Conservation (phyloP, 2,888 invertebrate genomes). For the Cordilura impudica region DNA sequence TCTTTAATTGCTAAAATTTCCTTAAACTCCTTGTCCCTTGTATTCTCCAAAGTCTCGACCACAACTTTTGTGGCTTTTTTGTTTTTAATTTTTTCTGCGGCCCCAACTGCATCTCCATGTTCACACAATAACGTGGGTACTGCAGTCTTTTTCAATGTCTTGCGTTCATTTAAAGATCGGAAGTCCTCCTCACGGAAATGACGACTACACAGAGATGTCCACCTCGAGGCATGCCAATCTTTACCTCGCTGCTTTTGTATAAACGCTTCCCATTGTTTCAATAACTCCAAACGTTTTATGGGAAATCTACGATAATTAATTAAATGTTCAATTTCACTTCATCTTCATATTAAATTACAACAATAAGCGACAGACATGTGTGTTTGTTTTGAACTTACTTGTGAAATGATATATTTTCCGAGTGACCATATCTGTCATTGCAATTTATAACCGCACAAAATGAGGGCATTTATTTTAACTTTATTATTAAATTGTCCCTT, state of each 20-base stretch:
- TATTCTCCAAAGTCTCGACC: constrained; percentile 30
- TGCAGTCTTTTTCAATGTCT: constrained; percentile 74
- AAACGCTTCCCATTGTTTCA: constrained; percentile 76
- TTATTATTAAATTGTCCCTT: too few species aligned
- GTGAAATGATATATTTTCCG: constrained; percentile 76
- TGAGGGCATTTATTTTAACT: constrained; percentile 72
- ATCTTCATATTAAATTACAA: not conserved
- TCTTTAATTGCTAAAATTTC: constrained; percentile 34
- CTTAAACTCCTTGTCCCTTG: constrained; percentile 42
- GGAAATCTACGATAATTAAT: constrained; percentile 72
- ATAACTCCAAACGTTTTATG: constrained; percentile 71
- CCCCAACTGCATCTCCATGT: not conserved
- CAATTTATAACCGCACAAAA: constrained; percentile 76
- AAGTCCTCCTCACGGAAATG: constrained; percentile 76
- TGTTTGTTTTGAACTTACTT: constrained; percentile 68
- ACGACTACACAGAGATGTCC: constrained; percentile 77
- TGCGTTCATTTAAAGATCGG: constrained; percentile 71
- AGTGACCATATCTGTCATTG: constrained; percentile 75
- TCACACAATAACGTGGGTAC: constrained; percentile 67
- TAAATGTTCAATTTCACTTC: not conserved
- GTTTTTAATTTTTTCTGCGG: not conserved
- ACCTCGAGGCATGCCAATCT: constrained; percentile 76
- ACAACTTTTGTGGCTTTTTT: not conserved
- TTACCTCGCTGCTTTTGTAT: constrained; percentile 69
- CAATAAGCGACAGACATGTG: not conserved